Evolutionary conservation across 2,888 invertebrate genomes (phyloP), one percentile per base, ranked within the genome.

Genomic region (Eudasyphora cyanicolor): DNA sequence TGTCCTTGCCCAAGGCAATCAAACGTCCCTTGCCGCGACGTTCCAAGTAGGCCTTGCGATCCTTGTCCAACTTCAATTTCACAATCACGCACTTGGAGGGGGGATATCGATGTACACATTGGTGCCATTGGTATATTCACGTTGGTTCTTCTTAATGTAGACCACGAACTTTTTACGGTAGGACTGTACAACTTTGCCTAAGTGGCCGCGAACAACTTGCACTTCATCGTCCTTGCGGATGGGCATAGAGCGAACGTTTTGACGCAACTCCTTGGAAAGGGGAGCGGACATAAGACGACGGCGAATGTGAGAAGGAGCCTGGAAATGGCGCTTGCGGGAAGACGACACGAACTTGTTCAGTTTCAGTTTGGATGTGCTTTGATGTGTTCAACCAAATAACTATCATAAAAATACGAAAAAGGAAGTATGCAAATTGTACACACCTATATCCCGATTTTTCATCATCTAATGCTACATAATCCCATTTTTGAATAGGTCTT

Each of bases 161-260:
- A n/a, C n/a, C n/a, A n/a, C n/a, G n/a, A n/a, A n/a, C n/a, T n/a
- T n/a, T n/a, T 99, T 99, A 92, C 99, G 96, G 94, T 99, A 99
- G 19, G 98, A 97, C 93, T 99, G 98, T 67, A 99, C 97, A 82
- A 99, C 97, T 93, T 99, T 99, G 90, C 99, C 99, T 76, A 98
- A 99, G 93, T 99, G 99, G 82, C 99, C 99, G 85, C 99, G 95
- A 84, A 98, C 98, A 89, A 98, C 99, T 95, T 98, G 98, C 82
- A 99, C 99, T 95, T 99, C 99, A 91, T 99, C 99, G 92, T 99
- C 99, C 93, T 98, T 99, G 87, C 99, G 96, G 91, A 99, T 98
- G 76, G 99, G 99, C 96, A 99, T 99, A 81, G 98, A 96, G 87
- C 98, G 95, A 73, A 99, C 99, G 93, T 98, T 99, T 91, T 97